Percentiles rank a stretch among this genome's conserved stretches.
Evolutionary conservation across 2,113 vertebrate species (phyloP).

Genomic region (Benitochromis conjunctus): DNA sequence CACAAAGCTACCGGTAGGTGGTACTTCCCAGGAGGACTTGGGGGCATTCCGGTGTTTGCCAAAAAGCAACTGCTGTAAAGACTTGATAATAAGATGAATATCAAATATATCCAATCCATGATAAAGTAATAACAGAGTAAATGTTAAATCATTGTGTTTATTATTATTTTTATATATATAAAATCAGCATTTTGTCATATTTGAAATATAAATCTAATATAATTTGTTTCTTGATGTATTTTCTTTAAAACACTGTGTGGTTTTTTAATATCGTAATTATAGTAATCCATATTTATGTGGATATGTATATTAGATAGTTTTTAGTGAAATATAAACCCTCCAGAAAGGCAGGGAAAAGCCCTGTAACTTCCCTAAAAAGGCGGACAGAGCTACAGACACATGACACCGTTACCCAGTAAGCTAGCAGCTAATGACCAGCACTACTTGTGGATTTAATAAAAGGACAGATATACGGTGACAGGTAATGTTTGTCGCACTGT

Average conservation of each 20-base stretch:
- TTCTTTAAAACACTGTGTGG: no score
- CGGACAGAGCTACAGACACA: neutral
- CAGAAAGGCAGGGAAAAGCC: neutral
- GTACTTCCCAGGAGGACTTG: neutral
- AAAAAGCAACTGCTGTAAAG: neutral
- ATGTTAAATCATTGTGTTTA: neutral
- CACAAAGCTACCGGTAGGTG: neutral
- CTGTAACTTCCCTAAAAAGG: neutral
- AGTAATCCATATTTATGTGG: no score
- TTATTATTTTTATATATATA: neutral
- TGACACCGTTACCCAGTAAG: neutral
- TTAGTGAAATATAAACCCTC: neutral
- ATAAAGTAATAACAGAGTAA: no score
- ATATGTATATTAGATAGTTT: no score
- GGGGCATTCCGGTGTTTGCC: neutral
- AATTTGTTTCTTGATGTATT: no score
- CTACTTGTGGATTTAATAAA: no score
- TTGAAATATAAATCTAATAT: no score
- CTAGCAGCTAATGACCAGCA: neutral
- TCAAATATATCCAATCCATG: neutral
- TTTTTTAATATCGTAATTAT: no score
- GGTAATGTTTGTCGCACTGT: no score
- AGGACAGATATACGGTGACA: no score
- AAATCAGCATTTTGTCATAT: no score
- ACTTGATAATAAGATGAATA: neutral